A percentile compares a stretch with the other conserved stretches of the same genome.
Evolutionary conservation across 2,888 invertebrate species (phyloP).

Genomic region (Electrophaes corylata): DNA sequence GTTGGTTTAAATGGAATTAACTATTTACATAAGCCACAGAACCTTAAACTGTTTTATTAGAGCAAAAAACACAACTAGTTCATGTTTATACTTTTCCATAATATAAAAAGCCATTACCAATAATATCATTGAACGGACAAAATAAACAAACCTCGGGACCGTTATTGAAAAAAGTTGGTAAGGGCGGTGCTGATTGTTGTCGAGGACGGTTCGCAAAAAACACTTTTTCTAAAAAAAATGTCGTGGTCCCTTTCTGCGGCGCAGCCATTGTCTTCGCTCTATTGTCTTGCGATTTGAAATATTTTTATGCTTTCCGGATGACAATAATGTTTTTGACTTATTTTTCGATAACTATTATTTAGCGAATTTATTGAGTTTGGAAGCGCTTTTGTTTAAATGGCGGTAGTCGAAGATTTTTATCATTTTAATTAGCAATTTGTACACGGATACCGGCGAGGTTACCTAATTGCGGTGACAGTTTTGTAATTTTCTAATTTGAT

Average conservation of each 20-base stretch:
- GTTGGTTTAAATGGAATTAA: neutral
- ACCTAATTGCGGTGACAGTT: constrained; percentile 58
- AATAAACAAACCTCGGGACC: constrained; percentile 76
- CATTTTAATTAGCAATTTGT: constrained; percentile 65
- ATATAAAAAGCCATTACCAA: constrained; percentile 62
- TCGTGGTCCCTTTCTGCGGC: constrained; percentile 73
- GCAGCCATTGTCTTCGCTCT: constrained; percentile 76
- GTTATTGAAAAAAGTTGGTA: constrained; percentile 71
- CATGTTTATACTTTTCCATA: constrained; percentile 41
- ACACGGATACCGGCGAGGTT: constrained; percentile 61
- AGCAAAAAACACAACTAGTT: constrained; percentile 18
- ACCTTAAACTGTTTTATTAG: constrained; percentile 13
- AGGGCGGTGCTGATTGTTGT: constrained; percentile 77
- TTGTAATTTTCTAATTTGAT: constrained; percentile 54
- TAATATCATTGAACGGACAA: constrained; percentile 64
- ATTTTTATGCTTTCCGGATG: constrained; percentile 82
- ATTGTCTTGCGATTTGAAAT: constrained; percentile 82
- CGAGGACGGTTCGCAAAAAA: constrained; percentile 75
- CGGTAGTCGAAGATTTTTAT: constrained; percentile 51
- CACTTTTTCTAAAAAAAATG: constrained; percentile 62
- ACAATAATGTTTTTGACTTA: constrained; percentile 79
- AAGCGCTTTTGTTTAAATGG: constrained; percentile 53
- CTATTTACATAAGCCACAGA: constrained; percentile 23
- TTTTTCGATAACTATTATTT: constrained; percentile 82
- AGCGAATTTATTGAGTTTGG: constrained; percentile 74